These are phyloP conservation scores for Gryllus longicercus DNA, from an alignment of 2,888 invertebrate genomes.

Conservation along the genomic window DNA sequence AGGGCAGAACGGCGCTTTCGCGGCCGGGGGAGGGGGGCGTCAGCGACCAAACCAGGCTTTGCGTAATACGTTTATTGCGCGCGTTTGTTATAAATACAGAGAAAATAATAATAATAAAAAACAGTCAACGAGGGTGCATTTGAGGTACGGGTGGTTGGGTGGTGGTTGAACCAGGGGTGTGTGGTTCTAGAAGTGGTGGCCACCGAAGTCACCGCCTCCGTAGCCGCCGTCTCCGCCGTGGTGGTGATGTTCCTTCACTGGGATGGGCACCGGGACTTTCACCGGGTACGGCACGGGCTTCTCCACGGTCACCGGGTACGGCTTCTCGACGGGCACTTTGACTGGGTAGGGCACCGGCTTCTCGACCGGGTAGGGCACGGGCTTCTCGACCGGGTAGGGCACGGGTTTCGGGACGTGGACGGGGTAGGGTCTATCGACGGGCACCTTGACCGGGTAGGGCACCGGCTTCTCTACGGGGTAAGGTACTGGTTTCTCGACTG, in stretches of 20 bases:
- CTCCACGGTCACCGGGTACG: constrained; percentile 55
- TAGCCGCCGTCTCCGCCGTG: constrained; percentile 17
- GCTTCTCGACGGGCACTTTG: constrained; percentile 45
- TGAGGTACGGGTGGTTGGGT: neutral
- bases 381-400: constrained; percentile 52
- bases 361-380: constrained; percentile 66
- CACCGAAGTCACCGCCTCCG: neutral
- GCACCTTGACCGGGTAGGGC: constrained; percentile 67
- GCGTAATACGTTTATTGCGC: no score
- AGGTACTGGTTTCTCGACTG: constrained; percentile 74
- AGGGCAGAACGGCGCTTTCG: no score
- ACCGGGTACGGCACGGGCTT: constrained; percentile 65
- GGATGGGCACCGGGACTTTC: constrained; percentile 62
- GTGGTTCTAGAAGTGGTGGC: neutral
- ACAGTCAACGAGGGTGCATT: neutral
- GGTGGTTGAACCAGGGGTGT: neutral
- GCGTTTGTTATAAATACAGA: constrained; percentile 17
- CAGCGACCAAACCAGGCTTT: no score
- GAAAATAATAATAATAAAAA: neutral
- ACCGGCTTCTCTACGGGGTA: constrained; percentile 60
- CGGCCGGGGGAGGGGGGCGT: no score
- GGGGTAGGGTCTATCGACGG: constrained; percentile 54
- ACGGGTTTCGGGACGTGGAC: constrained; percentile 62
- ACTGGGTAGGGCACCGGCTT: constrained; percentile 54
- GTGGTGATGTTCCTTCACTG: constrained; percentile 60